Evolutionary conservation across 2,113 vertebrate genomes (phyloP).

Genomic region (Pycnonotus jocosus): DNA sequence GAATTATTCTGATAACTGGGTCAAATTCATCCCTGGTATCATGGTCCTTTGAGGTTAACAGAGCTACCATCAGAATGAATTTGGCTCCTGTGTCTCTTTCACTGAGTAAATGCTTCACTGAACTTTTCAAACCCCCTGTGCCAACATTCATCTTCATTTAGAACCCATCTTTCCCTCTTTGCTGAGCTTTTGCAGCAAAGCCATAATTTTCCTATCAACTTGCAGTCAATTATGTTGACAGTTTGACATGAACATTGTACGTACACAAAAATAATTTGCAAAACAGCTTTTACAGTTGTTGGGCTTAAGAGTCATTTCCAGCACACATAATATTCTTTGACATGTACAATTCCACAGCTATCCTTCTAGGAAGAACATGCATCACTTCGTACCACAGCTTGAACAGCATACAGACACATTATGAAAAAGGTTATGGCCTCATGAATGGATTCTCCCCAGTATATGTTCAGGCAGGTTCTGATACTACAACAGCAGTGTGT

Average conservation of each 20-base stretch:
- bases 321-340: neutral
- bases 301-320: neutral
- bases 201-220: constrained; percentile 39
- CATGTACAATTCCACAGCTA: neutral
- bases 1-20: constrained; percentile 51
- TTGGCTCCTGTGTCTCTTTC: neutral
- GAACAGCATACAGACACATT: neutral
- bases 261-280: constrained; percentile 34
- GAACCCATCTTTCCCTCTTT: constrained; percentile 6
- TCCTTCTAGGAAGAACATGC: neutral
- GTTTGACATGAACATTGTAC: neutral
- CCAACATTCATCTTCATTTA: constrained; percentile 56
- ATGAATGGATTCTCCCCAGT: neutral
- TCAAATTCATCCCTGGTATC: constrained; percentile 54
- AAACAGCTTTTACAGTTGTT: constrained; percentile 1
- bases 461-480: neutral
- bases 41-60: constrained; percentile 17
- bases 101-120: neutral
- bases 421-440: neutral
- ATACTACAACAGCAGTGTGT: neutral
- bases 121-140: neutral
- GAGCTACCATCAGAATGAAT: neutral
- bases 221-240: neutral
- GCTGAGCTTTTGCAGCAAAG: constrained; percentile 19
- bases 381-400: neutral